Conservation (phyloP, 2,113 vertebrate species). For the Emberiza fucata region DNA sequence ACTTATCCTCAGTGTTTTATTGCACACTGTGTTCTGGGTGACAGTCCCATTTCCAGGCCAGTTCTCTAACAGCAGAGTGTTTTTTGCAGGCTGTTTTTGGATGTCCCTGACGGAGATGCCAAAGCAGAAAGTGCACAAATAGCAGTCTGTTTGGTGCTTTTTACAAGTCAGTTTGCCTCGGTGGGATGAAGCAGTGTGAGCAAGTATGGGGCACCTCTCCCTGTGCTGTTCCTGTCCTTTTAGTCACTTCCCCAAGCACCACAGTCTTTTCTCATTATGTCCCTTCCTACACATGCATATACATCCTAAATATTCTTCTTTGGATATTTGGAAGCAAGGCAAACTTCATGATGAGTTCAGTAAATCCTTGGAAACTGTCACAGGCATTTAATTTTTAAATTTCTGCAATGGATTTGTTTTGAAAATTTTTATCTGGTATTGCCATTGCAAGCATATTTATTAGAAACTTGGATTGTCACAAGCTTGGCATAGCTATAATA, state of each 20-base stretch:
- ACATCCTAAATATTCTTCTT: not conserved
- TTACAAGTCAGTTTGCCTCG: not conserved
- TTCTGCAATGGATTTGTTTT: fast-evolving
- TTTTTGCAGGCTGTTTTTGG: not conserved
- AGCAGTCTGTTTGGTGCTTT: not conserved
- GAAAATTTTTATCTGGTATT: not conserved
- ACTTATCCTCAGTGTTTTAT: not conserved
- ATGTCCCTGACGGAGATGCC: not conserved
- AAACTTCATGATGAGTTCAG: no score
- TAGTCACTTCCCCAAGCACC: not conserved
- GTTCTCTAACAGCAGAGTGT: not conserved
- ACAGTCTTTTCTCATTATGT: not conserved
- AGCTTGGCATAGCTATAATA: not conserved
- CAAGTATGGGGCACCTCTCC: fast-evolving
- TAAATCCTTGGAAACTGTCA: no score
- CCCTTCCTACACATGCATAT: not conserved
- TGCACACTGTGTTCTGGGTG: not conserved
- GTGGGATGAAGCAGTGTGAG: fast-evolving
- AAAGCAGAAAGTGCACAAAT: not conserved
- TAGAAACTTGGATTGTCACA: not conserved
- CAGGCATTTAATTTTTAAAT: not conserved
- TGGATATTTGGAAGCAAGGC: no score
- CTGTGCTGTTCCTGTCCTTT: fast-evolving
- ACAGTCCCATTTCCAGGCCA: not conserved
- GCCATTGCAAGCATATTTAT: not conserved